A percentile compares a stretch with the other conserved stretches of the same genome.
Evolutionary conservation across 2,797 vertebrate species (phyloP).

Genomic region (Gallinago solitaria): DNA sequence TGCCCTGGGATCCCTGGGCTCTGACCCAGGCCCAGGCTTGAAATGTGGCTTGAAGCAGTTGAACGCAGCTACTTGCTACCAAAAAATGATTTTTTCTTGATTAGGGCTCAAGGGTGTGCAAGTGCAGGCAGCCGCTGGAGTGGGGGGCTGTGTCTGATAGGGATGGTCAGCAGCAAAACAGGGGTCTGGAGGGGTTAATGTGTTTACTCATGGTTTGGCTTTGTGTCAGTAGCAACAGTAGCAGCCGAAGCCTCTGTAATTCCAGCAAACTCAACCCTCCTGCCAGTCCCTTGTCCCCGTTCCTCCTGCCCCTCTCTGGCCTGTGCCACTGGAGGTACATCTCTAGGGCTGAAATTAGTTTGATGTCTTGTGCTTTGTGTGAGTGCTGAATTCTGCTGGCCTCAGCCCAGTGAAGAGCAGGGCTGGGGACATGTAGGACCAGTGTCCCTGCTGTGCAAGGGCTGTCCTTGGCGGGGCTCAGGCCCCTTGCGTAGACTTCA

Average conservation of each 20-base stretch:
- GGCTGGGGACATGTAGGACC: neutral
- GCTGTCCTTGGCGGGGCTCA: neutral
- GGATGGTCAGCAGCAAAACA: neutral
- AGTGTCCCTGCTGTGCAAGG: neutral
- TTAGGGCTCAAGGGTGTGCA: neutral
- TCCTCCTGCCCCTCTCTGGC: neutral
- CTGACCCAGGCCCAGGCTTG: slow-evolving; percentile 5
- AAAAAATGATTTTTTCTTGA: neutral
- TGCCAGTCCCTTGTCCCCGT: fast-evolving
- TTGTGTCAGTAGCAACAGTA: neutral
- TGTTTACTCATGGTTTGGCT: neutral
- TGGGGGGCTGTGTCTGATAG: neutral
- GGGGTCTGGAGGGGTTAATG: neutral
- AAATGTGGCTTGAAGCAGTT: neutral
- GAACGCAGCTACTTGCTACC: neutral
- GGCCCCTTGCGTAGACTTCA: fast-evolving
- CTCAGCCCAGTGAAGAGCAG: neutral
- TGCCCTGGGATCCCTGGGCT: neutral
- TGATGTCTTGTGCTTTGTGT: neutral
- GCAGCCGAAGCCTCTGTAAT: neutral
- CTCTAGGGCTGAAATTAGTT: neutral
- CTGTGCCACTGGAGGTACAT: fast-evolving
- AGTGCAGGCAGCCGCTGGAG: neutral
- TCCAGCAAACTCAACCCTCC: neutral
- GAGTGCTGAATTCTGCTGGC: neutral